phyloP scores from a whole-genome alignment of 2,888 invertebrate species.

The Scaeva pyrastri region DNA sequence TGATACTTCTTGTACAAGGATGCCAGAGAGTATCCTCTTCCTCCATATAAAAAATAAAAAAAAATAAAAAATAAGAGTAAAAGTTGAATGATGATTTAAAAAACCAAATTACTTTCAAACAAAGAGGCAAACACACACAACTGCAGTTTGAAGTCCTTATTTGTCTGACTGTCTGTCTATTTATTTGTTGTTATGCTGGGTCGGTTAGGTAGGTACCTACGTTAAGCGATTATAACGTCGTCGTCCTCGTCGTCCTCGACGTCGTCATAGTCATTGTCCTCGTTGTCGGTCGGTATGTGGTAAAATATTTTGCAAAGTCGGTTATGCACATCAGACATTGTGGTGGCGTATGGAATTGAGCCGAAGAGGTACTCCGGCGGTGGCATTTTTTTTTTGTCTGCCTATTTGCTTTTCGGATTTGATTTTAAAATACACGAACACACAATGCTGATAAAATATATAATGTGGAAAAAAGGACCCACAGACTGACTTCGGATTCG shows the following conservation, averaged over 20 bases:
- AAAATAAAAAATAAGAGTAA: constrained; percentile 1
- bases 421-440: constrained; percentile 25
- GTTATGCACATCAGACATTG: constrained; percentile 11
- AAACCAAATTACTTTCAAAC: constrained; percentile 52
- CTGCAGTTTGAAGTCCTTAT: background rate
- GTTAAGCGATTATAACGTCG: constrained; percentile 26
- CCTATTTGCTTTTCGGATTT: constrained; percentile 59
- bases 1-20: constrained; percentile 40
- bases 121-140: constrained; percentile 21
- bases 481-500: no score
- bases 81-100: constrained; percentile 56
- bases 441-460: background rate
- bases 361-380: background rate
- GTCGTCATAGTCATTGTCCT: no score
- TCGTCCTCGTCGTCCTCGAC: background rate
- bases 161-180: constrained; percentile 18
- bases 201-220: no score
- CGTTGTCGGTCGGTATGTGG: constrained; percentile 26
- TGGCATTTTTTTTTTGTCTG: constrained; percentile 61
- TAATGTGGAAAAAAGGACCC: background rate
- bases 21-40: constrained; percentile 6
- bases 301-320: constrained; percentile 27
- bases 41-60: background rate
- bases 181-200: background rate
- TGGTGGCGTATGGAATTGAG: background rate